Evolutionary conservation across 2,888 invertebrate species (phyloP), one percentile per base, ranked within the genome.

Genomic region (Patella ulyssiponensis): DNA sequence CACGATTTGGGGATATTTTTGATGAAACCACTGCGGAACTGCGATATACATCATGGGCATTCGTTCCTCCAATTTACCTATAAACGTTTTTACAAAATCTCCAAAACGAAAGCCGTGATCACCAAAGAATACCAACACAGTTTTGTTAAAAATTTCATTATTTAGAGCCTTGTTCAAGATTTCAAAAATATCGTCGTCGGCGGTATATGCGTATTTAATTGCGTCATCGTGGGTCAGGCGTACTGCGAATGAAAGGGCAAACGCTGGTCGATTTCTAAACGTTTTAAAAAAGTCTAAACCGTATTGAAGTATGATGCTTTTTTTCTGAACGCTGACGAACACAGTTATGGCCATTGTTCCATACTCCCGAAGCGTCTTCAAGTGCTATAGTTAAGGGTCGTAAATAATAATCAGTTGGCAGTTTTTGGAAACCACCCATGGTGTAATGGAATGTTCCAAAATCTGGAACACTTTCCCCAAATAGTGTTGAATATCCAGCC

Each of bases 71-170:
- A 97, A 93, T 89, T 91, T 88, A 0, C 92, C 93, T 69, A 97
- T 96, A 90, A 95, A 96, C 0, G 97, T 97, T 83, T 95, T 94
- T 0, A 98, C 94, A 17, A 97, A 94, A 76, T 94, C 93, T 0
- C 97, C 97, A 95, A 95, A 97, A 80, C 97, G 93, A 76, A 97
- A 94, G 0, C 98, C 98, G 88, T 98, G 98, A 89, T 98, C 98
- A 90, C 97, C 97, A 92, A 97, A 86, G 58, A 88, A 84, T 9
- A 89, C 73, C 2, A 90, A 23, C 3, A 89, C 76, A 0, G 87
- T 82, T 77, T 87, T 86, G 1, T 88, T 79, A 2, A 89, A 75
- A 56, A 84, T 83, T 1, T 86, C 86, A 2, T 74, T 76, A 1
- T 80, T 64, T 51, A 94, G 92, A 76, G 87, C 73, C 79, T 92